Base-by-base conservation (phyloP, 2,888 invertebrate genomes). In the Arctia plantaginis region DNA sequence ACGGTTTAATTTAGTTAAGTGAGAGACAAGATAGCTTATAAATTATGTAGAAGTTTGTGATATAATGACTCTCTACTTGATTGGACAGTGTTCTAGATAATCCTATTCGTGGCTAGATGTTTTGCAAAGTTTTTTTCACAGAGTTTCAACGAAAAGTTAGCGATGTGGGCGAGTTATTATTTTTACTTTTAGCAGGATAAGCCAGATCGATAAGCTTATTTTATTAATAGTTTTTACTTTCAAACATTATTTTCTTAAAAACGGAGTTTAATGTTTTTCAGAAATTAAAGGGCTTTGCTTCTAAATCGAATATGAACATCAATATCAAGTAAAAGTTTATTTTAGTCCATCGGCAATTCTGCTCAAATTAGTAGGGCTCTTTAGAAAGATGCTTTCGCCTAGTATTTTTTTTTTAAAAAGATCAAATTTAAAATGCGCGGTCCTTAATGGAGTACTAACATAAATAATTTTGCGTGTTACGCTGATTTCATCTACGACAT, bases 1-100 rank as follows among this genome's bases (percentile, higher is more conserved):
- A 86, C 85, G 88, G 85, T 89, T 92, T 91, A 91, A 92, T 92
- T 92, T 90, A 85, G 90, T 89, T 89, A 91, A 92, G 92, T 92
- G 92, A 90, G 89, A 84, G 87, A 83, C 84, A 82, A 83, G 82
- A 83, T 79, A 82, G 84, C 83, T 88, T 86, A 88, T 90, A 89
- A 90, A 88, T 90, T 88, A 90, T 88, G 82, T 76, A 83, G 72
- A 85, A 85, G 80, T 84, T 85, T 80, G 80, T 67, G 76, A 81
- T 73, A 78, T 84, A 83, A 85, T 82, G 68, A 72, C 55, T 69
- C 68, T 74, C 39, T 69, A 47, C 66, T 65, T 76, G 76, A 76
- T 76, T 73, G 71, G 62, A 69, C 44, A 33, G 30, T 73, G 68
- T 70, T 66, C 66, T 51, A 51, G 66, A 66, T 69, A 55, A 71